Base-by-base conservation (phyloP, 2,797 vertebrate genomes). In the Hypotaenidia philippensis region DNA sequence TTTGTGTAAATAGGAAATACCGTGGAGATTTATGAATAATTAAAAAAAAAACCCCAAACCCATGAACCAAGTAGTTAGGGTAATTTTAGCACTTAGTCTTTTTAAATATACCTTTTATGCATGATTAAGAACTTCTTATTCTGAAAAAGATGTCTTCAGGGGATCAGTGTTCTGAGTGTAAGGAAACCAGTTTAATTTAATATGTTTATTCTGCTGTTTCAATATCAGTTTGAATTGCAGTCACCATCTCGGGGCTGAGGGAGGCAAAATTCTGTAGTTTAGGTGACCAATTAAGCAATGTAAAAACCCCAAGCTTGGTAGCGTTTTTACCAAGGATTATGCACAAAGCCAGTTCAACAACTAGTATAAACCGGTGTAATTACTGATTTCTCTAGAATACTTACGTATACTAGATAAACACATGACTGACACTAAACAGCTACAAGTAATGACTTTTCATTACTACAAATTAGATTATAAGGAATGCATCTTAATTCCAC, bases 181-280 rank as follows among this genome's bases (percentile, higher is more conserved):
- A 34, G 21, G 78, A 80, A 75, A 76, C 36, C 25, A 70, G 4
- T 50, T 70, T 44, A 7, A 17, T 53, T 55, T 36, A 44, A 92
- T 84, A 40, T 50, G 11, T 70, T 85, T 60, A 25, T 64, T 76
- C 76, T 80, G 34, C 19, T 75, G 6, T 66, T 86, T 60, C 34
- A 56, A 12, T 29, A 49, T 23, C 0, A 2, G 40, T 77, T 64
- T 79, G 29, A 75, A 57, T 64, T n/a, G 41, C 64, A 53, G 13
- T 47, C 32, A n/a, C 25, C 32, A 55, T 15, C 9, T 34, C 1
- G 0, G 9, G 29, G 3, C 25, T 3, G 9, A 10, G 13, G 3
- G 5, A 13, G 44, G 29, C 27, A 49, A 56, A 68, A 57, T 41
- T 74, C 15, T 60, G 31, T 40, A 45, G 14, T 31, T 59, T 75